Base-by-base conservation (phyloP, 2,888 invertebrate species). In the Cistogaster globosa region DNA sequence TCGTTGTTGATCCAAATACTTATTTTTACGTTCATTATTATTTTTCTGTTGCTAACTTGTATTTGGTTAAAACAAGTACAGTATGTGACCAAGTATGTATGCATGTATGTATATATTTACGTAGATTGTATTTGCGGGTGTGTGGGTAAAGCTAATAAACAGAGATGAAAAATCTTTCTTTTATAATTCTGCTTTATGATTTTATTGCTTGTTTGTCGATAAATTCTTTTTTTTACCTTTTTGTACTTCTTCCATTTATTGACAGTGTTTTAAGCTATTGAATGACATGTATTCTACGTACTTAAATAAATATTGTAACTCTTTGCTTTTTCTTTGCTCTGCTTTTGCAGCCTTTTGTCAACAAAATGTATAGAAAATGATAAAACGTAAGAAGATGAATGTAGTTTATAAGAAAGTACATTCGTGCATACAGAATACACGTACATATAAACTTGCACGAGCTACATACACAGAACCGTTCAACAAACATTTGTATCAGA, bases 271-370 rank as follows among this genome's bases (percentile, higher is more conserved):
- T 53, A 53, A 78, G 78, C 68, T 79, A 74, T 85, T 85, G 78
- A 85, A 79, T 82, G 80, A 79, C 82, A 77, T 84, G 69, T 69
- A 72, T 78, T 63, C 63, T 76, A 78, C 78, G 78, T 82, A 75
- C 78, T 79, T 71, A 75, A 85, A 78, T 79, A 85, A 82, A 85
- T 85, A 85, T 85, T 85, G 85, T 79, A 85, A 82, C 75, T 82
- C 75, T 85, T 63, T 20, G 58, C 11, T 83, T 20, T 62, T 78
- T 62, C 74, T 18, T 53, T 51, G 51, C 60, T 67, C 20, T 76
- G 22, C 51, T 45, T 32, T 32, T 32, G 32, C 32, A 32, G 32
- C 32, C 6, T 36, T 68, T 48, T 36, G 85, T 74, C 74, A 78
- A 75, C 77, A 78, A 74, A 69, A 82, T 71, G 63, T 77, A 84